Percentiles rank a stretch among this genome's conserved stretches.
phyloP scores from a whole-genome alignment of 2,797 vertebrate species.

The Mycteria americana region DNA sequence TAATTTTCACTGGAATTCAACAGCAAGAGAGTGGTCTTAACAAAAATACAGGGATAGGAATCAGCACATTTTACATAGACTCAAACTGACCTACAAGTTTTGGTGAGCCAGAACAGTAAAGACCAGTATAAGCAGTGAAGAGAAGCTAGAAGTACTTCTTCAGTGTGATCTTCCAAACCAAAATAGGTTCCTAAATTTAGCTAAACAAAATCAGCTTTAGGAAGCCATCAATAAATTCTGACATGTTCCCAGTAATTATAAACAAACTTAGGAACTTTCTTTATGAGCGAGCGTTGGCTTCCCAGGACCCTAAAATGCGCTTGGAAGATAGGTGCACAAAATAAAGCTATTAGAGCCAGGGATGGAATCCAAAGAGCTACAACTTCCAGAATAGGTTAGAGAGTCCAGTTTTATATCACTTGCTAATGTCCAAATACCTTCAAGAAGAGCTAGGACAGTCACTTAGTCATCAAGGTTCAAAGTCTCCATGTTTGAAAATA shows the following conservation, averaged over 20 bases:
- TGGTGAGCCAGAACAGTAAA: background rate
- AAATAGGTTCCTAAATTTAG: background rate
- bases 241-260: background rate
- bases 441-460: background rate
- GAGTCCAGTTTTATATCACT: background rate
- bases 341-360: background rate
- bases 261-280: background rate
- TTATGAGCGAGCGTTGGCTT: fast-evolving
- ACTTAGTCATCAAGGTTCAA: background rate
- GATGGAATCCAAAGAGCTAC: background rate
- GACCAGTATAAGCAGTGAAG: background rate
- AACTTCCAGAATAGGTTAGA: background rate
- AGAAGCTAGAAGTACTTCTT: background rate
- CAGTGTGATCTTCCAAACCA: background rate
- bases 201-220: background rate
- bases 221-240: background rate
- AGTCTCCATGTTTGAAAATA: background rate
- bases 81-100: background rate
- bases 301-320: background rate
- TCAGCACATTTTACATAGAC: background rate
- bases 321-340: background rate
- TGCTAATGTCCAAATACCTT: background rate
- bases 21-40: background rate
- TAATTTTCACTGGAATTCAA: background rate
- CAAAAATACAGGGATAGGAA: background rate